phyloP scores from a whole-genome alignment of 2,113 vertebrate species.

The Bos javanicus region DNA sequence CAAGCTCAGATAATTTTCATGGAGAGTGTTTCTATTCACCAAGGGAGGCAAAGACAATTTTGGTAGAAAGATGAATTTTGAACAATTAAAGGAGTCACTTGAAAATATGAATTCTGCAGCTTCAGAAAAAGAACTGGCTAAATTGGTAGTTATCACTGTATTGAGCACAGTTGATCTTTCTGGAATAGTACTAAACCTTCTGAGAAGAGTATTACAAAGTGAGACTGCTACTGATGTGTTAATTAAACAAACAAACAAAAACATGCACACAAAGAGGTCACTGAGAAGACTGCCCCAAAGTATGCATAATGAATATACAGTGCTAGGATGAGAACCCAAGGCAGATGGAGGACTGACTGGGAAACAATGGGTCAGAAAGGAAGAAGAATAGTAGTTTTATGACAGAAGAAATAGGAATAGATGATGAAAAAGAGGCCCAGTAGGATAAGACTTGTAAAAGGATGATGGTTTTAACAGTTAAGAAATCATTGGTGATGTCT shows the following conservation, averaged over 20 bases:
- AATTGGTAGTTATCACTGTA: neutral
- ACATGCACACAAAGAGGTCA: neutral
- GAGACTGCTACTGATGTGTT: neutral
- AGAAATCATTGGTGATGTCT: neutral
- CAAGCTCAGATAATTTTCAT: neutral
- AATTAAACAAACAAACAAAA: neutral
- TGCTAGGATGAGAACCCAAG: neutral
- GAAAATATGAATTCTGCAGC: neutral
- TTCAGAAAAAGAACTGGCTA: neutral
- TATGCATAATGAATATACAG: too few relatives aligned
- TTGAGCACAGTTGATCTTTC: neutral
- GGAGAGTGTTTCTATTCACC: neutral
- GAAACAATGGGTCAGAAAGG: neutral
- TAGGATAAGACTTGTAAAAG: neutral
- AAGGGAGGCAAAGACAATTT: neutral
- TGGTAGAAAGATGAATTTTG: neutral
- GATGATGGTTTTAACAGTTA: neutral
- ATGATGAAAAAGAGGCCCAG: neutral
- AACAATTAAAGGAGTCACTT: neutral
- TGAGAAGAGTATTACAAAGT: neutral
- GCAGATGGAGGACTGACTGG: neutral
- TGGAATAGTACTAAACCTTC: neutral
- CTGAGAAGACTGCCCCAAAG: neutral
- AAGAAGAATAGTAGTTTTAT: neutral
- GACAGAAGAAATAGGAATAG: neutral